Percentiles rank a stretch among this genome's conserved stretches.
phyloP scores from a whole-genome alignment of 2,888 invertebrate species.

The Sinhomidia bicolor region DNA sequence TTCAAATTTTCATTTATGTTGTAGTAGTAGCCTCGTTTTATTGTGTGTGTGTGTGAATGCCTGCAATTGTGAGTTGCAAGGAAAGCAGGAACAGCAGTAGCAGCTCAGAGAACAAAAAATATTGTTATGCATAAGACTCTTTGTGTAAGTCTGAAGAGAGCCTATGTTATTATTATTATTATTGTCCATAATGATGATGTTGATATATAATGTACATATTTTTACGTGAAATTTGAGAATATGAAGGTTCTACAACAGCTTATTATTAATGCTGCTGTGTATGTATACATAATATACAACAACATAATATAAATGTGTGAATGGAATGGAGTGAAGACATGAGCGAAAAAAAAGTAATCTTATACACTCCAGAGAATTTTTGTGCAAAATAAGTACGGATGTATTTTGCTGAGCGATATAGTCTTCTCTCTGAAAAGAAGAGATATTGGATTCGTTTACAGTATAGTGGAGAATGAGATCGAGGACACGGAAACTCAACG shows the following conservation, averaged over 20 bases:
- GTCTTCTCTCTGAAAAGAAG: background rate
- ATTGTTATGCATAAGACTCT: background rate
- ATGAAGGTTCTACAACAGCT: no score
- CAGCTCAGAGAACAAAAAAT: no score
- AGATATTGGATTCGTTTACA: conserved; percentile 17
- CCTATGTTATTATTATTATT: background rate
- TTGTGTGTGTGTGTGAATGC: background rate
- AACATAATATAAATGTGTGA: background rate
- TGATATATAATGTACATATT: no score
- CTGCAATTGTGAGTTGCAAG: background rate
- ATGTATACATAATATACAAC: background rate
- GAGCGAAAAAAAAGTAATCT: background rate
- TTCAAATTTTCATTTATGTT: background rate
- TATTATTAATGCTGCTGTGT: no score
- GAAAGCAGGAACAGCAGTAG: no score
- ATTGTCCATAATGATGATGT: background rate
- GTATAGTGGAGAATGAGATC: conserved; percentile 23
- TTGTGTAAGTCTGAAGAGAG: background rate
- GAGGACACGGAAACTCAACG: background rate
- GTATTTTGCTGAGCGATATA: background rate
- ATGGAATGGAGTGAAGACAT: background rate
- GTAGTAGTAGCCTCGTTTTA: background rate
- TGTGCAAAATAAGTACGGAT: background rate
- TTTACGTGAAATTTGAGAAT: no score
- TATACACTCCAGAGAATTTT: conserved; percentile 8